These are phyloP conservation scores for Caenorhabditis brenneri DNA, from an alignment of 1,140 invertebrate species.

Conservation along the genomic window DNA sequence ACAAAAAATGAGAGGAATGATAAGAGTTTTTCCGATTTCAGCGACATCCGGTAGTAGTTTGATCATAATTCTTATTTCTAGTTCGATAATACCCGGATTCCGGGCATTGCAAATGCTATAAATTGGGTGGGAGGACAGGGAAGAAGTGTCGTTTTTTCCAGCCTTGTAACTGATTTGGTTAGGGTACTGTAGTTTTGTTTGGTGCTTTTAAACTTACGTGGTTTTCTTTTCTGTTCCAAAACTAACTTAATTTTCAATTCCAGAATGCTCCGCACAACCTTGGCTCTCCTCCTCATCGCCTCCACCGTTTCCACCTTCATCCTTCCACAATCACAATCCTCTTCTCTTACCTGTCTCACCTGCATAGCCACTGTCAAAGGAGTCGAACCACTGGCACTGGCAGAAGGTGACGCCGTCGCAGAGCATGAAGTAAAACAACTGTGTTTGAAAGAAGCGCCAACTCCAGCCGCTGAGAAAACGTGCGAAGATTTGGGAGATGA, in stretches of 20 bases:
- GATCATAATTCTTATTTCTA: too few species aligned
- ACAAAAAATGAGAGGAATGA: too few species aligned
- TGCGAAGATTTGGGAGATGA: constrained; percentile 25
- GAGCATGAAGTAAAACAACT: background rate
- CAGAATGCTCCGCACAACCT: background rate
- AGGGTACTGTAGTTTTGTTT: too few species aligned
- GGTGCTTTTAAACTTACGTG: too few species aligned
- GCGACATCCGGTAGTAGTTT: too few species aligned
- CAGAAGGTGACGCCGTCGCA: constrained; percentile 1
- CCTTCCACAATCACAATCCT: background rate
- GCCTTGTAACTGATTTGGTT: too few species aligned
- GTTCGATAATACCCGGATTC: too few species aligned
- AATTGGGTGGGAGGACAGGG: too few species aligned
- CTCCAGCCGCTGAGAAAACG: background rate
- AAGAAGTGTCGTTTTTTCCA: too few species aligned
- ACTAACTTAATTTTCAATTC: background rate
- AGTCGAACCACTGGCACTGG: background rate
- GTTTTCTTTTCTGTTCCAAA: background rate
- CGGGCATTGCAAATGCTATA: too few species aligned
- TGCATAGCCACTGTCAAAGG: background rate
- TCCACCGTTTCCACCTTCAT: background rate
- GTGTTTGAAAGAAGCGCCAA: constrained; percentile 21
- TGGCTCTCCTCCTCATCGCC: background rate
- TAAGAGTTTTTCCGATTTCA: too few species aligned
- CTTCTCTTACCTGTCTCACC: background rate